phyloP scores from a whole-genome alignment of 2,888 invertebrate species.

The Oligia strigilis region DNA sequence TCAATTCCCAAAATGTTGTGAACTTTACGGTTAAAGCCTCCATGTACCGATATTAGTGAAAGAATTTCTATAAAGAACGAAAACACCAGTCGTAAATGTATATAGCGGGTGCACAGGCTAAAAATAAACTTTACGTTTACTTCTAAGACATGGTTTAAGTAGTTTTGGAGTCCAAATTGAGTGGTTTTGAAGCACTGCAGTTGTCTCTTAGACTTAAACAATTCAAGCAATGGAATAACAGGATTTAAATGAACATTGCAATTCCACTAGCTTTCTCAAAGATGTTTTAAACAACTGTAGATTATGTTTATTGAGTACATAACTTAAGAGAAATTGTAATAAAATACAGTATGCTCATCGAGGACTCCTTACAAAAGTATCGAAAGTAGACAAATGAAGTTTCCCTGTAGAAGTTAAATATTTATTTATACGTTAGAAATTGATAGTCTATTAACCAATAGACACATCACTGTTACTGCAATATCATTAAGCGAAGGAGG shows the following conservation, averaged over 20 bases:
- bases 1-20: conserved; percentile 78
- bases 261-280: conserved; percentile 14
- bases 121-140: conserved; percentile 34
- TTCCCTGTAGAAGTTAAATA: conserved; percentile 29
- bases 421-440: conserved; percentile 60
- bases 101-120: conserved; percentile 56
- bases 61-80: conserved; percentile 80
- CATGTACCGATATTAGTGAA: conserved; percentile 79
- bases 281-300: conserved; percentile 3
- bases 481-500: conserved; percentile 81
- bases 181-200: conserved; percentile 27
- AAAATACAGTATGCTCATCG: conserved; percentile 5
- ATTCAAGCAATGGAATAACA: conserved; percentile 21
- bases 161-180: conserved; percentile 31
- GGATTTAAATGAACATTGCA: conserved; percentile 26
- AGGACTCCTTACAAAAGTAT: not conserved
- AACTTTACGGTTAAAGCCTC: conserved; percentile 81
- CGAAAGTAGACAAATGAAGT: conserved; percentile 27
- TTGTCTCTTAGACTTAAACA: conserved; percentile 20
- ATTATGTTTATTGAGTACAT: conserved; percentile 12
- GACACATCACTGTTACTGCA: conserved; percentile 75
- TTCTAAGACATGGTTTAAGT: conserved; percentile 8
- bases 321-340: conserved; percentile 1
- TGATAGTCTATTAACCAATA: conserved; percentile 65
- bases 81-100: conserved; percentile 76